Conservation (phyloP, 2,113 vertebrate species). For the Pelecanus crispus region DNA sequence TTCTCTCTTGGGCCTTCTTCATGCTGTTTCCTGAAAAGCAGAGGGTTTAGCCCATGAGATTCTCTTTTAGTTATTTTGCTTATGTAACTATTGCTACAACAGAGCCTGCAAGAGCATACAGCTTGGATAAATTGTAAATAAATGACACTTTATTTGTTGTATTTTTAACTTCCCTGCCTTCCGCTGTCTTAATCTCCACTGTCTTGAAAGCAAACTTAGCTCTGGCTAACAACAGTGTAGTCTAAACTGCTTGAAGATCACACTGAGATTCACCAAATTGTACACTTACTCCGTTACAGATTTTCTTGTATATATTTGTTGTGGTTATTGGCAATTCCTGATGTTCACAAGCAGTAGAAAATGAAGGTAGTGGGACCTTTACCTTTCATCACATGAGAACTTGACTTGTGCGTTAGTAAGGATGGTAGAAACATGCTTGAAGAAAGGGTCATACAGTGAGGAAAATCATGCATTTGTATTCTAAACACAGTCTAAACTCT, state of each 20-base stretch:
- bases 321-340: neutral
- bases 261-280: neutral
- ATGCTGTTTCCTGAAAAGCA: neutral
- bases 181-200: neutral
- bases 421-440: neutral
- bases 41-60: neutral
- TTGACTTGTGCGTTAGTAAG: neutral
- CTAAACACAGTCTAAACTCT: neutral
- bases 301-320: neutral
- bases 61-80: neutral
- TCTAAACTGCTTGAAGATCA: neutral
- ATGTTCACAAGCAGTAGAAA: neutral
- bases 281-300: neutral
- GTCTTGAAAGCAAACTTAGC: neutral
- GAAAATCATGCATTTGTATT: rapidly evolving
- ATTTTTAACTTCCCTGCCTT: neutral
- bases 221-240: neutral
- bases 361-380: neutral
- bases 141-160: neutral
- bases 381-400: neutral
- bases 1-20: neutral
- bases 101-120: neutral
- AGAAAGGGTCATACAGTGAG: neutral
- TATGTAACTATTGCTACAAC: neutral
- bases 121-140: neutral